These are phyloP conservation scores for Bugula neritina DNA, from an alignment of 2,888 invertebrate species.

Conservation along the genomic window DNA sequence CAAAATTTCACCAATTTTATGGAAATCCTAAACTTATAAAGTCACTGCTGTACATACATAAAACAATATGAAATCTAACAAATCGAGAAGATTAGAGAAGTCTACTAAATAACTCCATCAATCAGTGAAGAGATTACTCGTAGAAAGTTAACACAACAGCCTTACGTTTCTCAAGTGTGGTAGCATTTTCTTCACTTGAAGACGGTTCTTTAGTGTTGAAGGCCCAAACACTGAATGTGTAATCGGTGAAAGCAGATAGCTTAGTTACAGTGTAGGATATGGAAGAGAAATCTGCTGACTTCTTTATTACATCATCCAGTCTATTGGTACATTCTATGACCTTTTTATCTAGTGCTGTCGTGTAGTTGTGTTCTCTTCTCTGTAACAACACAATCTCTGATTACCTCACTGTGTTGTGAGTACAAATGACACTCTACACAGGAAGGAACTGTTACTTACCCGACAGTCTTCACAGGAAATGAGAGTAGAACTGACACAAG, in stretches of 20 bases:
- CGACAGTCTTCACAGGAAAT: neutral
- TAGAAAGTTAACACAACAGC: too few species aligned
- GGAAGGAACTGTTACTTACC: too few species aligned
- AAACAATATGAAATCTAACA: too few species aligned
- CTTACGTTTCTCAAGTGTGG: neutral
- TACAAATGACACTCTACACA: too few species aligned
- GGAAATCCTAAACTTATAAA: too few species aligned
- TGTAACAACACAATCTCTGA: too few species aligned
- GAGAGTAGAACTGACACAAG: neutral
- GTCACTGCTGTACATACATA: too few species aligned
- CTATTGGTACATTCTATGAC: neutral
- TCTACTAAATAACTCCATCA: too few species aligned
- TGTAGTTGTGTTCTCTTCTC: neutral
- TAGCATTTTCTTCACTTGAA: neutral
- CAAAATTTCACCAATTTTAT: too few species aligned
- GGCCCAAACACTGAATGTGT: neutral
- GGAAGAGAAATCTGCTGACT: neutral
- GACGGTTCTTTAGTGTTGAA: neutral
- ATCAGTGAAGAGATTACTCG: too few species aligned
- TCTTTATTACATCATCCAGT: neutral
- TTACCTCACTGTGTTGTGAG: too few species aligned
- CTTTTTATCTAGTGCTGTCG: neutral
- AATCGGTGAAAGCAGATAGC: neutral
- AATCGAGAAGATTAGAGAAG: too few species aligned
- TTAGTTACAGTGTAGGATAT: neutral